Conservation (phyloP, 2,888 invertebrate genomes). For the Archaeoteleia sp. region DNA sequence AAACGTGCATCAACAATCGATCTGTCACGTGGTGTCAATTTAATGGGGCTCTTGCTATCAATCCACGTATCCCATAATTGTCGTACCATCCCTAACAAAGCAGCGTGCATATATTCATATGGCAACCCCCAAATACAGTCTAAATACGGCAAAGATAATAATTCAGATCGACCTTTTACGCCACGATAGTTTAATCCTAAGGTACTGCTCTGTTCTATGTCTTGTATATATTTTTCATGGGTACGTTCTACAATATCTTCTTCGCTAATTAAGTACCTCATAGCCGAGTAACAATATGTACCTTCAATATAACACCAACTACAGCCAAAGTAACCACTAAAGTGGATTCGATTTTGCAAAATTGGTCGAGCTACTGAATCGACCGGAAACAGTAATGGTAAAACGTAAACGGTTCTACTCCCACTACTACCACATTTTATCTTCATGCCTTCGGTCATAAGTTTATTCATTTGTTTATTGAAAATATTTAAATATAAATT, state of each 20-base stretch:
- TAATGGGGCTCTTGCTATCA: neutral
- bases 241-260: neutral
- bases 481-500: slow-evolving; percentile 41
- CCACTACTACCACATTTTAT: slow-evolving; percentile 7
- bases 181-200: too few relatives aligned
- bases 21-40: slow-evolving; percentile 1
- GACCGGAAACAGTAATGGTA: slow-evolving; percentile 35
- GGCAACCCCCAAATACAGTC: slow-evolving; percentile 43
- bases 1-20: slow-evolving; percentile 8
- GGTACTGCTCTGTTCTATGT: slow-evolving; percentile 2
- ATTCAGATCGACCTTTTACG: slow-evolving; percentile 32
- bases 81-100: slow-evolving; percentile 33
- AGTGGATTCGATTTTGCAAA: slow-evolving; percentile 40
- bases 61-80: slow-evolving; percentile 40
- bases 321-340: slow-evolving; percentile 46
- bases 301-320: slow-evolving; percentile 48
- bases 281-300: slow-evolving; percentile 2
- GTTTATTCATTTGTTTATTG: slow-evolving; percentile 2
- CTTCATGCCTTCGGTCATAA: slow-evolving; percentile 32
- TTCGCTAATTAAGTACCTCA: neutral
- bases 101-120: slow-evolving; percentile 45
- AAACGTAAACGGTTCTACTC: slow-evolving; percentile 27
- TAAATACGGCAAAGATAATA: slow-evolving; percentile 30
- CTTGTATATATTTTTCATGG: neutral
- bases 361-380: slow-evolving; percentile 48